Evolutionary conservation across 2,888 invertebrate genomes (phyloP), one percentile per base, ranked within the genome.

Genomic region (Meganola albula): DNA sequence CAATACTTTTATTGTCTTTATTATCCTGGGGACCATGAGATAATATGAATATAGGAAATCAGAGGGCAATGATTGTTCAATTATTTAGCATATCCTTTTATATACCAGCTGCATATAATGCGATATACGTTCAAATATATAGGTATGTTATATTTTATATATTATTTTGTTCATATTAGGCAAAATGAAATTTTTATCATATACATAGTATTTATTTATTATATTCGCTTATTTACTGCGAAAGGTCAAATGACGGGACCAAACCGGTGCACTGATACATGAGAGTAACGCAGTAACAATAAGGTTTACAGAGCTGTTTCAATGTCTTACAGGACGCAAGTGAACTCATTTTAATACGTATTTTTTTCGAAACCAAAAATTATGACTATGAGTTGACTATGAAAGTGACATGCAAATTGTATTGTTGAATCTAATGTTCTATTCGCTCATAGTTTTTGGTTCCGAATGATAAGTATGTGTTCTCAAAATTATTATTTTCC

Each of bases 251-350:
- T 40, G 67, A 48, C 54, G 84, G 84, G 84, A 82, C 84, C 84
- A 85, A 82, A 82, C 83, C 80, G 83, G 83, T 82, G 78, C 80
- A 79, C 74, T 63, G 66, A 66, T 54, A 38, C n/a, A 37, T 47
- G 49, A 63, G 48, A 57, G 60, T 53, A 54, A 66, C 55, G 71
- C 68, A 75, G 72, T 73, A 72, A 57, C 46, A 39, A 50, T 57
- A 53, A 44, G 59, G 68, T 66, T 60, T 63, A 55, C 47, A 48
- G 61, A 63, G 65, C 71, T 66, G 77, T 77, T 75, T 78, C 73
- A 72, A 71, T 71, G 59, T 63, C 68, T 63, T 48, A 38, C 45
- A 43, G 48, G 50, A 37, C 44, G 40, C 31, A 26, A 5, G 16
- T 16, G 16, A 16, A 6, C 16, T 16, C 4, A 16, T 16, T 34